These are phyloP conservation scores for Pandemis heparana DNA, from an alignment of 2,888 invertebrate species.

Conservation along the genomic window DNA sequence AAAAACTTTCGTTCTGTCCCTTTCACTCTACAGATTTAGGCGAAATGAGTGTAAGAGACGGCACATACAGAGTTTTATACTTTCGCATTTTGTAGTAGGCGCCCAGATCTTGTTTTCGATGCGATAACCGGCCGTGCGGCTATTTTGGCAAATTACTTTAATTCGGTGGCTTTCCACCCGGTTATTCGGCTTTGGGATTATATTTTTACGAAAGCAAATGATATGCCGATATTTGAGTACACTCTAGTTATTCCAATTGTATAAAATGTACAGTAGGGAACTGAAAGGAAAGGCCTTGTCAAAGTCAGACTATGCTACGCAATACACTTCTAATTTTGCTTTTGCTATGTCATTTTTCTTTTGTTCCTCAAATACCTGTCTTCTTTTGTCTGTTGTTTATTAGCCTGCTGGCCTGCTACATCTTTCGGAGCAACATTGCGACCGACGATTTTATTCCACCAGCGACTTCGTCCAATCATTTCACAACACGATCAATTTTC, in stretches of 20 bases:
- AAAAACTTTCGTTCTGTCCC: not conserved
- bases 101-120: constrained; percentile 57
- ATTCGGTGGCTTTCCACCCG: constrained; percentile 38
- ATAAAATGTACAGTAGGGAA: not conserved
- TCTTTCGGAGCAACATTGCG: constrained; percentile 19
- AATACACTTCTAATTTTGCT: not conserved
- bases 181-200: constrained; percentile 31
- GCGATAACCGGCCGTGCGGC: constrained; percentile 52
- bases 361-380: not conserved
- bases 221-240: constrained; percentile 7
- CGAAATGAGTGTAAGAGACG: constrained; percentile 13
- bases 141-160: constrained; percentile 41
- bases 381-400: constrained; percentile 2
- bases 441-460: constrained; percentile 13
- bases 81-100: constrained; percentile 29
- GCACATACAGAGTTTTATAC: not conserved
- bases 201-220: constrained; percentile 25
- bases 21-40: not conserved
- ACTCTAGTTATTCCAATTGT: constrained; percentile 2
- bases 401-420: not conserved
- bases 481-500: constrained; percentile 42
- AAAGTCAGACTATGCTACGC: not conserved
- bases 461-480: constrained; percentile 37
- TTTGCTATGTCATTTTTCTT: not conserved
- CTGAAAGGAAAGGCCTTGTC: not conserved